A percentile compares a stretch with the other conserved stretches of the same genome.
These are phyloP conservation scores for Luperina nickerlii DNA, from an alignment of 2,888 invertebrate genomes.

Conservation along the genomic window DNA sequence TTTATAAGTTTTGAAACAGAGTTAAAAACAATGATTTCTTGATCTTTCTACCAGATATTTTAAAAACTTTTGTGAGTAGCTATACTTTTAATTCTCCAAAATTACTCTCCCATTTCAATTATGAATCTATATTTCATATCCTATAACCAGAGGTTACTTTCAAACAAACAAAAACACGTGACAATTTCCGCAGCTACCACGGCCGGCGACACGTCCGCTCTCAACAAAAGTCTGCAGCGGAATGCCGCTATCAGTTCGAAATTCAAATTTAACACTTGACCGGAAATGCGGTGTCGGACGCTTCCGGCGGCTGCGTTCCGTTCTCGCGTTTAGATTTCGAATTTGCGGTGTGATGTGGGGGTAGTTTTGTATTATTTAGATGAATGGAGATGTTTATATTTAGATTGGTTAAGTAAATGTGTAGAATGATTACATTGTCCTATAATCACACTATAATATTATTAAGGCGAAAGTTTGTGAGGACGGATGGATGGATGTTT, in stretches of 20 bases:
- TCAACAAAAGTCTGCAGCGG: constrained; percentile 80
- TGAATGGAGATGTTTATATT: constrained; percentile 5
- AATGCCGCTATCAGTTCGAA: constrained; percentile 85
- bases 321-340: constrained; percentile 70
- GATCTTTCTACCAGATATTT: not conserved
- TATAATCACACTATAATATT: too few relatives aligned
- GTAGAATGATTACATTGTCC: not conserved
- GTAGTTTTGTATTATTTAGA: constrained; percentile 25
- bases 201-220: constrained; percentile 76
- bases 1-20: not conserved
- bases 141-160: constrained; percentile 40
- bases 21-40: too few relatives aligned
- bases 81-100: not conserved
- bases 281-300: constrained; percentile 84
- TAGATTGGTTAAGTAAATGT: constrained; percentile 4
- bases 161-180: constrained; percentile 49
- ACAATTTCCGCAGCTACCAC: constrained; percentile 77
- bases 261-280: constrained; percentile 89
- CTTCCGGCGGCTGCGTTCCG: constrained; percentile 76
- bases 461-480: too few relatives aligned
- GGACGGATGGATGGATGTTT: too few relatives aligned
- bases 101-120: too few relatives aligned
- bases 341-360: constrained; percentile 48
- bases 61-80: not conserved
- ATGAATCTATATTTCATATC: not conserved